These are phyloP conservation scores for Stigmatopora nigra DNA, from an alignment of 2,113 vertebrate genomes.

Conservation along the genomic window DNA sequence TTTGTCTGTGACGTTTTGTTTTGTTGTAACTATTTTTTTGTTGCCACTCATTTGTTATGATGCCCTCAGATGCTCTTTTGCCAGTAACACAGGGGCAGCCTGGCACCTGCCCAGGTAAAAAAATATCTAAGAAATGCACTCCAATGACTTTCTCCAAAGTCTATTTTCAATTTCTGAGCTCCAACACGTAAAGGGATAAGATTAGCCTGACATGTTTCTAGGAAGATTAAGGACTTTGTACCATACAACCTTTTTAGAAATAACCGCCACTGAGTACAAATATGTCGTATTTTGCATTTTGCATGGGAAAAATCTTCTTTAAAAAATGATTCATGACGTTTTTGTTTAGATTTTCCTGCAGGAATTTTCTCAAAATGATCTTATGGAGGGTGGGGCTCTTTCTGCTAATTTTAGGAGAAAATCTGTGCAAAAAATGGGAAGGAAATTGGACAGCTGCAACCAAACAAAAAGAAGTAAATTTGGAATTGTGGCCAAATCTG, in stretches of 20 bases:
- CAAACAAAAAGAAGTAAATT: slow-evolving; percentile 35
- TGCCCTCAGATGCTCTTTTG: neutral
- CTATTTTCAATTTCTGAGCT: neutral
- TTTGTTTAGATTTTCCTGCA: no score
- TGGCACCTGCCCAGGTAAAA: neutral
- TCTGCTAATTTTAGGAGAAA: slow-evolving; percentile 84
- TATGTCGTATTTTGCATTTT: no score
- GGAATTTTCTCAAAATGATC: no score
- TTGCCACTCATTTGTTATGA: no score
- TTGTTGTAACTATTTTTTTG: no score
- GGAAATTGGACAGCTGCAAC: slow-evolving; percentile 80
- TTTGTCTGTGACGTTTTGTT: no score
- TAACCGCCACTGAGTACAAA: no score
- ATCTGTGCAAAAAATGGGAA: slow-evolving; percentile 90
- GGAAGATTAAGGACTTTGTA: no score
- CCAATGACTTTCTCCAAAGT: neutral
- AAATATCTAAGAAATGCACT: neutral
- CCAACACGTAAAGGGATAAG: neutral
- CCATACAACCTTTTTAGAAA: no score
- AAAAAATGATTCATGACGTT: no score
- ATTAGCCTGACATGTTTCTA: neutral
- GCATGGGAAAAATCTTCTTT: no score
- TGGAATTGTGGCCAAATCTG: slow-evolving; percentile 75
- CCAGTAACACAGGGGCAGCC: no score
- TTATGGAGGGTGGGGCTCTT: slow-evolving; percentile 42